Conservation (phyloP, 1,140 invertebrate species). For the Solenopsis fugax region DNA sequence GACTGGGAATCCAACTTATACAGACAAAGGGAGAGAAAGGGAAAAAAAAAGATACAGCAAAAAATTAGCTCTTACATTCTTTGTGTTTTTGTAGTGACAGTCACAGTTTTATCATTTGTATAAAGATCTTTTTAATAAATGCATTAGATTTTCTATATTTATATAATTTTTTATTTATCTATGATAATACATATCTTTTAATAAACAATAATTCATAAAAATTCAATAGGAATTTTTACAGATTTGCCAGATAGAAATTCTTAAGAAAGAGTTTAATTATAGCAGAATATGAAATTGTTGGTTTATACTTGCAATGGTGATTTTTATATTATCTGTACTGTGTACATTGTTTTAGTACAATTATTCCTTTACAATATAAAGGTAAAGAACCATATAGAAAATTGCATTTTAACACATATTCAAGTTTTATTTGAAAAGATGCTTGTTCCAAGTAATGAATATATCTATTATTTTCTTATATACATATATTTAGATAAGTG, state of each 20-base stretch:
- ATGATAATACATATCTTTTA: neutral
- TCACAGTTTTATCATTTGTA: neutral
- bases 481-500: too few species aligned
- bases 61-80: neutral
- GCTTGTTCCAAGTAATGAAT: neutral
- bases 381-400: neutral
- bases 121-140: neutral
- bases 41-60: neutral
- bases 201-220: neutral
- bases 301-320: neutral
- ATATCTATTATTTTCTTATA: too few species aligned
- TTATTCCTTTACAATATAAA: slow-evolving; percentile 9
- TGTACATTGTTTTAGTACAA: neutral
- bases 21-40: neutral
- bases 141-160: slow-evolving; percentile 13
- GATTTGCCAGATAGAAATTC: neutral
- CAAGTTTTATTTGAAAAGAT: neutral
- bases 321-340: neutral
- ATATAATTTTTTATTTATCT: neutral
- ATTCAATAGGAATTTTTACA: slow-evolving; percentile 24
- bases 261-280: slow-evolving; percentile 16
- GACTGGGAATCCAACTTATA: neutral
- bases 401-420: neutral
- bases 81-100: neutral
- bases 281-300: slow-evolving; percentile 2